Evolutionary conservation across 2,888 invertebrate genomes (phyloP).

Genomic region (Sphaeridia pumilis): DNA sequence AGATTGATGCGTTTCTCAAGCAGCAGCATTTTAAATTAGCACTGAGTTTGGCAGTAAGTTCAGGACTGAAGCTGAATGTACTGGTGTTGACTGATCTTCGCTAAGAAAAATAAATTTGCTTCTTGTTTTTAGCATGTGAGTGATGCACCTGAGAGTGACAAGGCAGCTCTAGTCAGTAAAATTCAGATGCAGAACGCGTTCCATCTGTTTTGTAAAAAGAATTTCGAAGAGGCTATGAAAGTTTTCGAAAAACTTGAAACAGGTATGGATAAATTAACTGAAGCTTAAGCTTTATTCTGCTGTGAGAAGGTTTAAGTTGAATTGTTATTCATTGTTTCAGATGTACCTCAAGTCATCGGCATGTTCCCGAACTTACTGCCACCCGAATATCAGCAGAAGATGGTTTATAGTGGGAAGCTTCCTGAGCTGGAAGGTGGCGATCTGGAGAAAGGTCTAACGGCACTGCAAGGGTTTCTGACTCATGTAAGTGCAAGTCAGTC

Average conservation of each 20-base stretch:
- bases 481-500: conserved; percentile 43
- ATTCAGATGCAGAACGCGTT: conserved; percentile 85
- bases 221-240: conserved; percentile 80
- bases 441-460: conserved; percentile 72
- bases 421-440: conserved; percentile 67
- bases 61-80: too few relatives aligned
- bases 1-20: conserved; percentile 69
- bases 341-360: conserved; percentile 89
- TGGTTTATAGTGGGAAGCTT: conserved; percentile 46
- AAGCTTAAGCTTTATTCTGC: conserved; percentile 2
- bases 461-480: conserved; percentile 79
- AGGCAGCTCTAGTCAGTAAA: conserved; percentile 50
- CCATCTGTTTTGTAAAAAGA: conserved; percentile 76
- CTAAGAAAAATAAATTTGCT: not conserved
- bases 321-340: conserved; percentile 40
- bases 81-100: not conserved
- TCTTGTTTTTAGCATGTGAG: conserved; percentile 57
- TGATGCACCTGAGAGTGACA: conserved; percentile 43
- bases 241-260: conserved; percentile 80
- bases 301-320: conserved; percentile 3
- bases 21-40: conserved; percentile 91
- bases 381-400: conserved; percentile 44
- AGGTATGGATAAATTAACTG: conserved; percentile 39
- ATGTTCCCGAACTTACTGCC: conserved; percentile 81
- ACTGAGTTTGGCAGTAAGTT: conserved; percentile 68